A percentile compares a stretch with the other conserved stretches of the same genome.
Conservation (phyloP, 1,140 invertebrate species). For the Drosophila ogumai region DNA sequence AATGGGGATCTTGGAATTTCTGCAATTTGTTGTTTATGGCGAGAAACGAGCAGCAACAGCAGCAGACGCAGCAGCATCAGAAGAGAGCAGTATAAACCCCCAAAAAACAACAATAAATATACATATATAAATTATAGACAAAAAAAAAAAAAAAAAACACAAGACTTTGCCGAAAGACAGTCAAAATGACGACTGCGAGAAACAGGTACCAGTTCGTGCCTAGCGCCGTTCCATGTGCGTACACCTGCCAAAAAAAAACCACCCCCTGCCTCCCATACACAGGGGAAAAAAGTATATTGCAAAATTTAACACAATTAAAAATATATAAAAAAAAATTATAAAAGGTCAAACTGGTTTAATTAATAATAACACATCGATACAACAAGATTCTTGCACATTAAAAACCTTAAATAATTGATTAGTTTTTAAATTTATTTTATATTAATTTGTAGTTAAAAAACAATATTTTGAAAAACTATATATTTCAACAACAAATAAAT, state of each 20-base stretch:
- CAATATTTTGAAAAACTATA: no score
- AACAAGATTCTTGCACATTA: no score
- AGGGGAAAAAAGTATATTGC: background rate
- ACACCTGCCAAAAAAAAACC: slow-evolving; percentile 19
- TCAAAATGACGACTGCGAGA: slow-evolving; percentile 58
- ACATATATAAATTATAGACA: slow-evolving; percentile 28
- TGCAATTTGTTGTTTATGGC: slow-evolving; percentile 33
- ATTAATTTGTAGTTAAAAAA: no score
- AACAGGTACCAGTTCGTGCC: slow-evolving; percentile 81
- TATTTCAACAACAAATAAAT: no score
- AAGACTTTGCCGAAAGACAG: slow-evolving; percentile 34
- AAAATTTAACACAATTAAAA: background rate
- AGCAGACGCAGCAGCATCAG: background rate
- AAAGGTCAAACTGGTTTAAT: no score
- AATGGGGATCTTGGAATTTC: slow-evolving; percentile 44
- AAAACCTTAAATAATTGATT: no score
- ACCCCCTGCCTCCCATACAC: slow-evolving; percentile 17
- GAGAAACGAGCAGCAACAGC: background rate
- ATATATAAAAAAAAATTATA: background rate
- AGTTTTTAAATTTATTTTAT: no score
- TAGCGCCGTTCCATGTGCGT: slow-evolving; percentile 70
- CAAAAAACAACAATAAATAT: slow-evolving; percentile 12
- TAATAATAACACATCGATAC: no score
- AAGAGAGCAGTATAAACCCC: background rate
- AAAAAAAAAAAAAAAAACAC: slow-evolving; percentile 33